These are phyloP conservation scores for Danionella dracula DNA, from an alignment of 2,797 vertebrate genomes.

Conservation along the genomic window DNA sequence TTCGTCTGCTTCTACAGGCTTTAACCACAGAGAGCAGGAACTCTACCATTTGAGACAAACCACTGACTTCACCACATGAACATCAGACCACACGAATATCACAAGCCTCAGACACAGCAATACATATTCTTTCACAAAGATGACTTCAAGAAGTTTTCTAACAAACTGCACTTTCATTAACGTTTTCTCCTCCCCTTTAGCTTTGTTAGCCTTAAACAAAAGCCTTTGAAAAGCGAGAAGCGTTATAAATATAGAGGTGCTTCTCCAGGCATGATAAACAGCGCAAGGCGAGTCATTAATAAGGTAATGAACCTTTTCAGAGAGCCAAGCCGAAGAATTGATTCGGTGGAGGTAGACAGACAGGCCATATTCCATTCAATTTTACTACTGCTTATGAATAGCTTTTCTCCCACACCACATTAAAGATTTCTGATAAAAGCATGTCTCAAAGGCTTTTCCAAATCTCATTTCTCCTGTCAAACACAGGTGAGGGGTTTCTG, in stretches of 20 bases:
- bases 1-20: conserved; percentile 25
- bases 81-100: not conserved
- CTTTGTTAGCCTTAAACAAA: conserved; percentile 13
- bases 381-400: conserved; percentile 11
- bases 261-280: conserved; percentile 20
- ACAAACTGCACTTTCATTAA: not conserved
- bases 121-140: not conserved
- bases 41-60: conserved; percentile 23
- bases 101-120: not conserved
- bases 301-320: conserved; percentile 30
- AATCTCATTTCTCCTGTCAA: not conserved
- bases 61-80: conserved; percentile 8
- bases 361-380: conserved; percentile 15
- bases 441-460: not conserved
- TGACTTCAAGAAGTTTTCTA: not conserved
- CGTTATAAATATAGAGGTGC: conserved; percentile 6
- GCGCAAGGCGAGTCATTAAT: conserved; percentile 20
- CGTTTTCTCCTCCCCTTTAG: conserved; percentile 10
- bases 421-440: conserved; percentile 27
- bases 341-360: conserved; percentile 19
- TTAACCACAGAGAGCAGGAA: conserved; percentile 30
- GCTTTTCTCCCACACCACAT: conserved; percentile 6
- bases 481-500: not conserved
- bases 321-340: conserved; percentile 11
- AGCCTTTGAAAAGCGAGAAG: not conserved